A percentile compares a stretch with the other conserved stretches of the same genome.
These are phyloP conservation scores for Erebia aethiops DNA, from an alignment of 2,888 invertebrate species.

Conservation along the genomic window DNA sequence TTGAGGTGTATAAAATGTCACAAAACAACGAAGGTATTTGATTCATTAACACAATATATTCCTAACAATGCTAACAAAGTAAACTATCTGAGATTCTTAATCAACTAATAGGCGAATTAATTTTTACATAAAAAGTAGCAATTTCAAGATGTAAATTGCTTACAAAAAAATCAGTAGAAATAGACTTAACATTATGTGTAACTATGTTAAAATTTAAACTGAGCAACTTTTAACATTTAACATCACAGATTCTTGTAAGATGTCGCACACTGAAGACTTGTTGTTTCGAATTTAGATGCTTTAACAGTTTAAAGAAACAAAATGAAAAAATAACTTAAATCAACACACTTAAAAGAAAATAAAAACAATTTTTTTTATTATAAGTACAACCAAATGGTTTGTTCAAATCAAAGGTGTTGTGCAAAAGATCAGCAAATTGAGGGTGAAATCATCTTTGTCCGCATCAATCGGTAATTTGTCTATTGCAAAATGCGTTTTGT, in stretches of 20 bases:
- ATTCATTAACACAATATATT: neutral
- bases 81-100: conserved; percentile 38
- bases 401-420: conserved; percentile 35
- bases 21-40: neutral
- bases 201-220: conserved; percentile 66
- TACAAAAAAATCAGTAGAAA: conserved; percentile 34
- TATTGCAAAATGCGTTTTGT: no score
- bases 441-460: no score
- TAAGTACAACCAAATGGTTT: conserved; percentile 64
- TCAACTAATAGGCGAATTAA: conserved; percentile 27
- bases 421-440: conserved; percentile 22
- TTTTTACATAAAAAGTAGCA: conserved; percentile 20
- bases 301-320: conserved; percentile 36
- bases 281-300: conserved; percentile 32
- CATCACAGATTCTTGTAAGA: conserved; percentile 58
- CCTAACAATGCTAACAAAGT: neutral
- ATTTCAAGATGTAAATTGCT: conserved; percentile 20
- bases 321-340: conserved; percentile 45
- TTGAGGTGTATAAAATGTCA: no score
- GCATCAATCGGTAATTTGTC: no score
- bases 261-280: conserved; percentile 16
- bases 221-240: conserved; percentile 68
- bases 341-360: conserved; percentile 43
- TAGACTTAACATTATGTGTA: conserved; percentile 44
- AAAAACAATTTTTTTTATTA: conserved; percentile 46